These are phyloP conservation scores for Thamnaconus septentrionalis DNA, from an alignment of 2,113 vertebrate genomes.

Conservation along the genomic window DNA sequence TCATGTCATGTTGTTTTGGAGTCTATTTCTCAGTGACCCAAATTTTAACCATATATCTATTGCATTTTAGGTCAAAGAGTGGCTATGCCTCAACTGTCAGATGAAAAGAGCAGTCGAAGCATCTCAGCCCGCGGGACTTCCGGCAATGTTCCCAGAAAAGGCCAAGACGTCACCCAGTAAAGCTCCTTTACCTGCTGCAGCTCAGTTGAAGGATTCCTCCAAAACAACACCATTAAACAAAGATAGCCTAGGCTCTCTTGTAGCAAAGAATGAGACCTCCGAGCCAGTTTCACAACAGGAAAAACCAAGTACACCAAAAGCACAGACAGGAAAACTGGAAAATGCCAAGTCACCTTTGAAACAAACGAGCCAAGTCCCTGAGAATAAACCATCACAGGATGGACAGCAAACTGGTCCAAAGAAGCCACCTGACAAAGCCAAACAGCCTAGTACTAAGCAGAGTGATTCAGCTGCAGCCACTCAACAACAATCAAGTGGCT, in stretches of 20 bases:
- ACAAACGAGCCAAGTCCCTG: too few relatives aligned
- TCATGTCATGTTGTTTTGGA: too few relatives aligned
- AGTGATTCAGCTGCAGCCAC: slow-evolving; percentile 54
- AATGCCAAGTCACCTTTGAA: too few relatives aligned
- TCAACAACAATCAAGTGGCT: slow-evolving; percentile 75
- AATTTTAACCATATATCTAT: not conserved
- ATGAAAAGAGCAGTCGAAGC: slow-evolving; percentile 86
- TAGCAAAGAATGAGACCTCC: slow-evolving; percentile 54
- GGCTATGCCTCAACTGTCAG: slow-evolving; percentile 96
- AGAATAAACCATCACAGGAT: slow-evolving; percentile 12
- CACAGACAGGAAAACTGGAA: slow-evolving; percentile 66
- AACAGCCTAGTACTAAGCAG: slow-evolving; percentile 55
- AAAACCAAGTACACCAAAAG: slow-evolving; percentile 53
- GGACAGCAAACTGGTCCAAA: slow-evolving; percentile 21
- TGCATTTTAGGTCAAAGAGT: slow-evolving; percentile 81
- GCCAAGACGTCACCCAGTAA: slow-evolving; percentile 69
- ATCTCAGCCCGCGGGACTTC: slow-evolving; percentile 70
- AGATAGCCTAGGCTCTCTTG: slow-evolving; percentile 3
- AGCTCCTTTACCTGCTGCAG: slow-evolving; percentile 30
- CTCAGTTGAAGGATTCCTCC: slow-evolving; percentile 26
- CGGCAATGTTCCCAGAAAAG: slow-evolving; percentile 32
- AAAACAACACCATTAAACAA: slow-evolving; percentile 27
- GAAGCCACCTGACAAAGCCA: slow-evolving; percentile 56
- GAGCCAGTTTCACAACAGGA: slow-evolving; percentile 30
- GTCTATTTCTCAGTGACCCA: not conserved